phyloP scores from a whole-genome alignment of 2,113 vertebrate genomes.

The Ceyx cyanopectus region DNA sequence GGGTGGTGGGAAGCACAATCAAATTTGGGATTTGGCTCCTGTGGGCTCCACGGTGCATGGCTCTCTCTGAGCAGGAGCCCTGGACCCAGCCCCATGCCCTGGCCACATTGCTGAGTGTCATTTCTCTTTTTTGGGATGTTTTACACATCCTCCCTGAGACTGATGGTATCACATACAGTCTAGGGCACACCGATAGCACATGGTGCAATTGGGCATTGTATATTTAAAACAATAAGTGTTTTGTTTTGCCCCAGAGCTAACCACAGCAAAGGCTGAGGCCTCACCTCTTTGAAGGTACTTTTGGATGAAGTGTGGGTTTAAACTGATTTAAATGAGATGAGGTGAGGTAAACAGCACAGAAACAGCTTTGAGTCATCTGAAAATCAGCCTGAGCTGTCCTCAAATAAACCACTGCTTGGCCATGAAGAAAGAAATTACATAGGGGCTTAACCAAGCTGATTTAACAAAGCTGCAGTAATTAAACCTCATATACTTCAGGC shows the following conservation, averaged over 20 bases:
- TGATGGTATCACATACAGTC: fast-evolving
- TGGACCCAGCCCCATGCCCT: too few relatives aligned
- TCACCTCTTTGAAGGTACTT: not conserved
- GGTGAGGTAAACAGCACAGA: not conserved
- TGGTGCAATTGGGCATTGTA: not conserved
- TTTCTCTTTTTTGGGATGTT: not conserved
- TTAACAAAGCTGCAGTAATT: constrained; percentile 70
- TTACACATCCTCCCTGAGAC: fast-evolving
- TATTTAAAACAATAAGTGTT: not conserved
- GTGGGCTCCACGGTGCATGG: fast-evolving
- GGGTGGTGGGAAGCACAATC: not conserved
- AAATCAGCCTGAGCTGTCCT: constrained; percentile 33
- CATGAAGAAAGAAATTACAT: constrained; percentile 60
- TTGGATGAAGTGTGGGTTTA: not conserved
- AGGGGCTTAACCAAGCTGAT: constrained; percentile 54
- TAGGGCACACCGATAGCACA: not conserved
- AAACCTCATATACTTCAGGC: constrained; percentile 49
- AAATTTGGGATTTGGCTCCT: not conserved
- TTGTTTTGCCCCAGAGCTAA: not conserved
- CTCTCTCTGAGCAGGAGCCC: not conserved
- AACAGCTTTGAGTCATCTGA: not conserved
- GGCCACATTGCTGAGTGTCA: fast-evolving
- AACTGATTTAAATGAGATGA: fast-evolving
- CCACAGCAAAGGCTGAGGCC: not conserved
- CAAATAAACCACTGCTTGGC: constrained; percentile 53